A percentile compares a stretch with the other conserved stretches of the same genome.
Conservation (phyloP, 2,888 invertebrate species). For the Acrobasis consociella region DNA sequence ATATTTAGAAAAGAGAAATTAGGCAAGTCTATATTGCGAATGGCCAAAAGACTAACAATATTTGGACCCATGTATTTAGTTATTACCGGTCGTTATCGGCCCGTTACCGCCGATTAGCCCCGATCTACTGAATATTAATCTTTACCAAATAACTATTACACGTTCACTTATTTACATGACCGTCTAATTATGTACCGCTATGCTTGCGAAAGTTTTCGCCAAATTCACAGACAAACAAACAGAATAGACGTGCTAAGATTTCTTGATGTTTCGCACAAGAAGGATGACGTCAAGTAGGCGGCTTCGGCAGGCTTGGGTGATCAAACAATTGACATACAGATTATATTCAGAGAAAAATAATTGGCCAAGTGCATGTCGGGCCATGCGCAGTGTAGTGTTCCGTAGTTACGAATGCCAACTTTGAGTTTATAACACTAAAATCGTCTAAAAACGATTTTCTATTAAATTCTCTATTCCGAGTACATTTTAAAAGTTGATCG, state of each 20-base stretch:
- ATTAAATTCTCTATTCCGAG: no score
- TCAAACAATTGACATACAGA: no score
- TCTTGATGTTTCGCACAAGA: no score
- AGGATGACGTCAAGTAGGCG: no score
- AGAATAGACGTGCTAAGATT: not conserved
- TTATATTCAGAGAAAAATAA: no score
- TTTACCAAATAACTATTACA: conserved; percentile 38
- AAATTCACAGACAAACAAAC: conserved; percentile 25
- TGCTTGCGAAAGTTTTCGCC: conserved; percentile 36
- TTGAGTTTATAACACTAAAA: no score
- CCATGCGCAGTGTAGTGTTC: no score
- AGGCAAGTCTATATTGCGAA: conserved; percentile 23
- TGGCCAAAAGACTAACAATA: conserved; percentile 33
- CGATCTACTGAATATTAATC: conserved; percentile 50
- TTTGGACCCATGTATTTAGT: conserved; percentile 43
- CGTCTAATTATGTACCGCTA: conserved; percentile 51
- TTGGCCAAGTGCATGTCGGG: no score
- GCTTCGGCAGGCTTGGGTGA: no score
- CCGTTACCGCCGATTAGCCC: conserved; percentile 56
- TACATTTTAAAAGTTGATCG: no score
- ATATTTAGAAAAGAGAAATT: conserved; percentile 17
- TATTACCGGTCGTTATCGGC: conserved; percentile 52
- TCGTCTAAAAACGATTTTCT: no score
- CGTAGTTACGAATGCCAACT: no score
- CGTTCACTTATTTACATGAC: conserved; percentile 41